Conservation (phyloP, 2,797 vertebrate genomes). For the Calcarius lapponicus region DNA sequence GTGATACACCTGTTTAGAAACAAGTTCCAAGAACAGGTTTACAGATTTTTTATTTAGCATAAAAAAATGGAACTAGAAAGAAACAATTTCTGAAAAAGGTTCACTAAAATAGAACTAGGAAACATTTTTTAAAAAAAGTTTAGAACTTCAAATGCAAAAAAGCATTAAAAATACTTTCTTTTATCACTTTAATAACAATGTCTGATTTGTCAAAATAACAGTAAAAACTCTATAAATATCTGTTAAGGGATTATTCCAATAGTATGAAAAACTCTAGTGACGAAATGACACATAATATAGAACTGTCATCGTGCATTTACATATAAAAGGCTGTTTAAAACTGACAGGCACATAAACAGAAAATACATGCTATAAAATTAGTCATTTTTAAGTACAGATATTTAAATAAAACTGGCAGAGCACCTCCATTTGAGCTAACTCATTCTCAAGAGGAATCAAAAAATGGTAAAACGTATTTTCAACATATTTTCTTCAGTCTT, state of each 20-base stretch:
- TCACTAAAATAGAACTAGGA: not conserved
- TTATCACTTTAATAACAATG: conserved; percentile 50
- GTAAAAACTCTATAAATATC: conserved; percentile 63
- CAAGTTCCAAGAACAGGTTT: not conserved
- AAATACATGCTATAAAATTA: conserved; percentile 59
- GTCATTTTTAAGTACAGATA: conserved; percentile 21
- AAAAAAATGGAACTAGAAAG: not conserved
- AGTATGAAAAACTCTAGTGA: conserved; percentile 38
- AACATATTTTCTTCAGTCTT: not conserved
- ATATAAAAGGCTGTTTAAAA: conserved; percentile 61
- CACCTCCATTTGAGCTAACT: conserved; percentile 1
- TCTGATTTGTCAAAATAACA: conserved; percentile 65
- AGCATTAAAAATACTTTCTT: conserved; percentile 40
- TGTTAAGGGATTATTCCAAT: conserved; percentile 50
- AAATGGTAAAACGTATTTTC: not conserved
- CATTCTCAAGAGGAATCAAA: conserved; percentile 19
- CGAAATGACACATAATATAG: conserved; percentile 48
- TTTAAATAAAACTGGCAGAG: conserved; percentile 43
- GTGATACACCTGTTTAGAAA: not conserved
- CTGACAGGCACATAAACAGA: conserved; percentile 63
- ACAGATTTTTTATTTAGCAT: not conserved
- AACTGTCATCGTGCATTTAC: conserved; percentile 34
- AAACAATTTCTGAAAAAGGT: not conserved
- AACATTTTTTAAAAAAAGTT: not conserved
- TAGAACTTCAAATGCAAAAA: conserved; percentile 1